A percentile compares a stretch with the other conserved stretches of the same genome.
Conservation (phyloP, 1,140 invertebrate genomes). For the Phocides pigmalion region DNA sequence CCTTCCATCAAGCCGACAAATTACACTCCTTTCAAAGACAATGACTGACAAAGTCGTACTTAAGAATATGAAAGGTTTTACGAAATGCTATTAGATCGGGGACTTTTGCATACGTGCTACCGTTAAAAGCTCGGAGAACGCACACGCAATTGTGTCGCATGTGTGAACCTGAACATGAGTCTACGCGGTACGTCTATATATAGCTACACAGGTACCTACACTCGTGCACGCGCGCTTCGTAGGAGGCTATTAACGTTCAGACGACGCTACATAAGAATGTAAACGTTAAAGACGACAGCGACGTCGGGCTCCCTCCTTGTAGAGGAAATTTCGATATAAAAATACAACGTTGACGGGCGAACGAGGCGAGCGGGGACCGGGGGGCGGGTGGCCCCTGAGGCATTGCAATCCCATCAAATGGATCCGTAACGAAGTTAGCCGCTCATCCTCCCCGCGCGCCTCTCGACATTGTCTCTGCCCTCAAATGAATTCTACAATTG, state of each 20-base stretch:
- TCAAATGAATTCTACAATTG: slow-evolving; percentile 83
- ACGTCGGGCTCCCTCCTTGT: slow-evolving; percentile 60
- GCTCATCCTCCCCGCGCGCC: slow-evolving; percentile 74
- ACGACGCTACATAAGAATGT: slow-evolving; percentile 79
- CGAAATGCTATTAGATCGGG: slow-evolving; percentile 65
- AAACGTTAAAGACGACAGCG: slow-evolving; percentile 79
- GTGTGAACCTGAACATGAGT: slow-evolving; percentile 22
- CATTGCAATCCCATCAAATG: slow-evolving; percentile 83
- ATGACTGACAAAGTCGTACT: slow-evolving; percentile 55
- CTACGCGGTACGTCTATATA: slow-evolving; percentile 38
- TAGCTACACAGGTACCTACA: slow-evolving; percentile 42
- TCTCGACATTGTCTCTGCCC: slow-evolving; percentile 77
- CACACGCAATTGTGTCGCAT: slow-evolving; percentile 36
- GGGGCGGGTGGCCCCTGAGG: slow-evolving; percentile 82
- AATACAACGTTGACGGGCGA: slow-evolving; percentile 66
- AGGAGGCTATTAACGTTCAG: slow-evolving; percentile 77
- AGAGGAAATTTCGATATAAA: slow-evolving; percentile 79
- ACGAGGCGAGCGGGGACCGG: slow-evolving; percentile 55
- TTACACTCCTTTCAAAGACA: slow-evolving; percentile 55
- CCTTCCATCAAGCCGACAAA: slow-evolving; percentile 39
- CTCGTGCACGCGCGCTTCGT: slow-evolving; percentile 55
- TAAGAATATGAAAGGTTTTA: slow-evolving; percentile 69
- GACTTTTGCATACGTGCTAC: slow-evolving; percentile 62
- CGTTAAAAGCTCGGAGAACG: slow-evolving; percentile 67
- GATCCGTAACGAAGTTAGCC: slow-evolving; percentile 72